These are phyloP conservation scores for Melolontha melolontha DNA, from an alignment of 2,888 invertebrate genomes.

Conservation along the genomic window DNA sequence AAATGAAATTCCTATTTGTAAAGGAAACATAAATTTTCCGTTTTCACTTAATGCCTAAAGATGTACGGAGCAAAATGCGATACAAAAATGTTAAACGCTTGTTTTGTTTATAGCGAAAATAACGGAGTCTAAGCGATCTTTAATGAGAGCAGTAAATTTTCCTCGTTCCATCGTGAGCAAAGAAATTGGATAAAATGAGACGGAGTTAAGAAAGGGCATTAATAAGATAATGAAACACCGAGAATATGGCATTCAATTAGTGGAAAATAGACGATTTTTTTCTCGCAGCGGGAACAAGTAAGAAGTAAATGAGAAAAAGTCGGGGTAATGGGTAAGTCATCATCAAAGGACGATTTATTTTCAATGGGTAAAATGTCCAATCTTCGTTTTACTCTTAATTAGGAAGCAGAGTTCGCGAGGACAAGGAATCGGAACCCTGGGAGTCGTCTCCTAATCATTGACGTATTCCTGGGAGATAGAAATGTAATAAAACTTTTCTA, in stretches of 20 bases:
- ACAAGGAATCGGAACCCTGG: slow-evolving; percentile 29
- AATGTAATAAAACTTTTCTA: slow-evolving; percentile 34
- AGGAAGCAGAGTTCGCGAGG: slow-evolving; percentile 50
- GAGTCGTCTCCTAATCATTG: slow-evolving; percentile 21
- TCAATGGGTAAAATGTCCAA: slow-evolving; percentile 39
- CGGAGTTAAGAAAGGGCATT: slow-evolving; percentile 52
- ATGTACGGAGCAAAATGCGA: slow-evolving; percentile 28
- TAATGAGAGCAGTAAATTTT: slow-evolving; percentile 39
- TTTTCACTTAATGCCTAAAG: slow-evolving; percentile 34
- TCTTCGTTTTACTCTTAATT: slow-evolving; percentile 50
- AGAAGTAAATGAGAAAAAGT: slow-evolving; percentile 24
- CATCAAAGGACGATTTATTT: slow-evolving; percentile 51
- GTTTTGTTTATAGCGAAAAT: slow-evolving; percentile 39
- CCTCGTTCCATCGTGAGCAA: slow-evolving; percentile 19
- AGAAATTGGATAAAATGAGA: slow-evolving; percentile 37
- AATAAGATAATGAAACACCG: slow-evolving; percentile 56
- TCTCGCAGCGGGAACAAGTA: slow-evolving; percentile 47
- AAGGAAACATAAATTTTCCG: slow-evolving; percentile 32
- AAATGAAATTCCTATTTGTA: slow-evolving; percentile 29
- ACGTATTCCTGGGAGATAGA: slow-evolving; percentile 1
- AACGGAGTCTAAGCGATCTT: slow-evolving; percentile 37
- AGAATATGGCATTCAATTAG: slow-evolving; percentile 56
- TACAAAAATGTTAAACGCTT: slow-evolving; percentile 38
- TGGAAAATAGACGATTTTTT: slow-evolving; percentile 53
- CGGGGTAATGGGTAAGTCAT: slow-evolving; percentile 27